phyloP scores from a whole-genome alignment of 2,113 vertebrate species.

The Cyphomyrus plagiostoma region DNA sequence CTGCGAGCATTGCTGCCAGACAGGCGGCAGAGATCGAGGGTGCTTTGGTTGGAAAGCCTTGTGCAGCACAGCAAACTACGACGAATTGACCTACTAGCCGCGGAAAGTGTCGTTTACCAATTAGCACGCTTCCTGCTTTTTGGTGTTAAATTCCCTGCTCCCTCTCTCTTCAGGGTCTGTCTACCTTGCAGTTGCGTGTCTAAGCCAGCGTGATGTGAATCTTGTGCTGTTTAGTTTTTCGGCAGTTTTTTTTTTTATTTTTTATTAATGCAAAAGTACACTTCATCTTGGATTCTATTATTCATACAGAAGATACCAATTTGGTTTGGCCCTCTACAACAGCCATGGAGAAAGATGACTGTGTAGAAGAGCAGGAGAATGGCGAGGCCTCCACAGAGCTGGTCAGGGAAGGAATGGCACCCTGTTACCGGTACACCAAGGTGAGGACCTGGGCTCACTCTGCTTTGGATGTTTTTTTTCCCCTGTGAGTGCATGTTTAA shows the following conservation, averaged over 20 bases:
- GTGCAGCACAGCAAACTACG: background rate
- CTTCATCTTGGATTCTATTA: constrained; percentile 23
- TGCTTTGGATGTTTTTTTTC: background rate
- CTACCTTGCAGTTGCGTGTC: background rate
- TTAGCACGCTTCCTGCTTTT: background rate
- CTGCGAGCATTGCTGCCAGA: background rate
- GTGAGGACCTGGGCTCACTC: constrained; percentile 46
- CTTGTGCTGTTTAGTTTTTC: constrained; percentile 39
- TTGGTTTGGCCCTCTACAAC: constrained; percentile 30
- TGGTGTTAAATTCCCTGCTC: background rate
- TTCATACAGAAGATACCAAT: constrained; percentile 30
- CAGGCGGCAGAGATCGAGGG: background rate
- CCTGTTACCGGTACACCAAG: constrained; percentile 84
- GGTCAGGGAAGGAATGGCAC: constrained; percentile 50
- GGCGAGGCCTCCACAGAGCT: constrained; percentile 61
- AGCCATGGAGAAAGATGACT: constrained; percentile 82
- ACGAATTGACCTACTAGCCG: background rate
- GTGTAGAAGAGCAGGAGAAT: constrained; percentile 65
- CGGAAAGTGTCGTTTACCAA: background rate
- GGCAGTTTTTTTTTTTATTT: constrained; percentile 46
- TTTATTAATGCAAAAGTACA: background rate
- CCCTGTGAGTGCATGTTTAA: too few species aligned
- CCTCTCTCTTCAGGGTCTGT: background rate
- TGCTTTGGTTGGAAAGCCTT: background rate
- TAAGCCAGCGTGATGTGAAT: background rate